Evolutionary conservation across 2,113 vertebrate genomes (phyloP).

Genomic region (Oxyruncus cristatus): DNA sequence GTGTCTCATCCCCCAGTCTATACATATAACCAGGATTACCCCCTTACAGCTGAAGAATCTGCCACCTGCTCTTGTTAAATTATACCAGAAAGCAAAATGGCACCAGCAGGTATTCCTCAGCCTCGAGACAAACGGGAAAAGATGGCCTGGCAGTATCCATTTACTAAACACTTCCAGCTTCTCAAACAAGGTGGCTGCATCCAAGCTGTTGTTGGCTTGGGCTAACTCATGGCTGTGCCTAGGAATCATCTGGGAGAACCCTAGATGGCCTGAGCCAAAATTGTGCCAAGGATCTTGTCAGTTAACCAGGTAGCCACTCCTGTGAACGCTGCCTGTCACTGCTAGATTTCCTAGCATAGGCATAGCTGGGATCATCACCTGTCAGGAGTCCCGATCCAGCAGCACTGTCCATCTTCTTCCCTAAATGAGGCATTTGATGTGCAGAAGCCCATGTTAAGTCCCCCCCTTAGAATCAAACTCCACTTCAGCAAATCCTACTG

Average conservation of each 20-base stretch:
- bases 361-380: background rate
- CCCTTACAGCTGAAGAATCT: background rate
- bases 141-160: background rate
- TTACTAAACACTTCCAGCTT: background rate
- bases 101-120: background rate
- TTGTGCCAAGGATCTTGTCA: background rate
- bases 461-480: background rate
- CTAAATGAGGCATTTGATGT: background rate
- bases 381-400: accelerated
- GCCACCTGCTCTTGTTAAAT: background rate
- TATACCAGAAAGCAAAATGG: background rate
- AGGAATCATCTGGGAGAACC: background rate
- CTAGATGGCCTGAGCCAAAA: background rate
- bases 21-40: background rate
- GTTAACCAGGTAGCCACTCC: background rate
- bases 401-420: background rate
- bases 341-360: background rate
- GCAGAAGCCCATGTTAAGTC: background rate
- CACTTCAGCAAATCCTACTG: background rate
- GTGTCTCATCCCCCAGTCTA: background rate
- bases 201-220: background rate
- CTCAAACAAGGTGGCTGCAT: background rate
- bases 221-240: background rate
- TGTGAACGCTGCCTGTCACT: background rate
- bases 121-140: background rate